Conservation (phyloP, 2,888 invertebrate genomes). For the Alcis repandata region DNA sequence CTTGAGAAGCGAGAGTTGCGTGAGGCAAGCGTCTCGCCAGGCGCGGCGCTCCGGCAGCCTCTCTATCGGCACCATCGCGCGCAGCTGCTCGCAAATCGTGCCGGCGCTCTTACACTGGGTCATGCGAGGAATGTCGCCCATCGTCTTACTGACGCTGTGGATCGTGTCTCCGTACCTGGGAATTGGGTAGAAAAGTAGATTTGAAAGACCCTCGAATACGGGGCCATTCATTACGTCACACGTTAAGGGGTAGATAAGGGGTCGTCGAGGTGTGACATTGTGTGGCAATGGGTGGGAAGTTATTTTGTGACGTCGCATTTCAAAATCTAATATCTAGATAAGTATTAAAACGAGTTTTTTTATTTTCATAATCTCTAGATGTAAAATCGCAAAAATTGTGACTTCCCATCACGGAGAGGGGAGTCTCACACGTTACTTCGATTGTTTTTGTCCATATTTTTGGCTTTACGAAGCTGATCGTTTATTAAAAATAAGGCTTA, state of each 20-base stretch:
- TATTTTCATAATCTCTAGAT: no score
- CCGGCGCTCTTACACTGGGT: conserved; percentile 87
- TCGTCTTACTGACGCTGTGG: conserved; percentile 89
- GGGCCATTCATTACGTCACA: no score
- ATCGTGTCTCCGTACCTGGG: conserved; percentile 87
- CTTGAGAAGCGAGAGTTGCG: conserved; percentile 92
- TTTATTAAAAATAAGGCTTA: no score
- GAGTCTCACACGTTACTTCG: no score
- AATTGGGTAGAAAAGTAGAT: conserved; percentile 23
- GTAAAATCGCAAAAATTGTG: no score
- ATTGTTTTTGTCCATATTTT: no score
- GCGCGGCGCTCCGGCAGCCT: conserved; percentile 90
- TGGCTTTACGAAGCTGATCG: no score
- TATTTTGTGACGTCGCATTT: no score
- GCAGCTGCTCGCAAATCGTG: conserved; percentile 90
- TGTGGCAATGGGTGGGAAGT: no score
- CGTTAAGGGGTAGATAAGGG: background rate
- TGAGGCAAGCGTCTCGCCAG: conserved; percentile 94
- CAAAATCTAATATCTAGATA: no score
- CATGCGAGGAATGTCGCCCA: conserved; percentile 92
- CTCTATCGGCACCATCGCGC: conserved; percentile 91
- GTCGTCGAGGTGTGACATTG: background rate
- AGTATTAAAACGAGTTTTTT: no score
- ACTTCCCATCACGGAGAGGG: no score
- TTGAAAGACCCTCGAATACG: background rate